Evolutionary conservation across 2,113 vertebrate species (phyloP).

Genomic region (Ammodytes dubius): DNA sequence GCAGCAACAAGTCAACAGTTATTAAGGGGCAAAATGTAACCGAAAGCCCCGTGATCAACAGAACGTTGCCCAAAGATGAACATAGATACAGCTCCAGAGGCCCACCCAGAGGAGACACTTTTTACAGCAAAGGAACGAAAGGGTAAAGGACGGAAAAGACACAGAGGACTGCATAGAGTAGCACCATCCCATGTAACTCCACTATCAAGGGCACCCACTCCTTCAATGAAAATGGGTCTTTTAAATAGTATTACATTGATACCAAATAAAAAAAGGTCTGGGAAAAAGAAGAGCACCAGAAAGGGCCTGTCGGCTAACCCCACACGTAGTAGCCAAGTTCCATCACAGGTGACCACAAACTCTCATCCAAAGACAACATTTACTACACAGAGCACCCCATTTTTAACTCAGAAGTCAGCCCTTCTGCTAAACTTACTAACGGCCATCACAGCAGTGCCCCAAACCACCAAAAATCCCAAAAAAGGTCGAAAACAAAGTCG

Average conservation of each 20-base stretch:
- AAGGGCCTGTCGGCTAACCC: neutral
- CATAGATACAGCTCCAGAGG: slow-evolving; percentile 35
- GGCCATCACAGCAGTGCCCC: neutral
- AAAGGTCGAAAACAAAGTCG: slow-evolving; percentile 8
- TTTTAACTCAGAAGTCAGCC: slow-evolving; percentile 4
- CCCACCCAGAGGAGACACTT: slow-evolving; percentile 58
- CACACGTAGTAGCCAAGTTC: slow-evolving; percentile 1
- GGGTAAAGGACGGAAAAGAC: slow-evolving; percentile 53
- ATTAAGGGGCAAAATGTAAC: neutral
- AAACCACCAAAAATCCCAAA: slow-evolving; percentile 15
- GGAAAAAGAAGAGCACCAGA: slow-evolving; percentile 27
- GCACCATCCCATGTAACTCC: slow-evolving; percentile 2
- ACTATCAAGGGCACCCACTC: neutral
- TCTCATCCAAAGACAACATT: slow-evolving; percentile 18
- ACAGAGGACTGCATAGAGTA: slow-evolving; percentile 6
- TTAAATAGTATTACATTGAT: neutral
- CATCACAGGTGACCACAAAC: neutral
- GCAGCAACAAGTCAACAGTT: neutral
- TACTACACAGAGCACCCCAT: neutral
- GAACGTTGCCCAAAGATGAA: slow-evolving; percentile 42
- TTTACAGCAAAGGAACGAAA: slow-evolving; percentile 44
- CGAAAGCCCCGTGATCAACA: neutral
- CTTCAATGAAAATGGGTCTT: neutral
- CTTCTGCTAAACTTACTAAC: neutral
- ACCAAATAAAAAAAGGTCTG: slow-evolving; percentile 11